Percentiles rank a stretch among this genome's conserved stretches.
These are phyloP conservation scores for Toxotes chatareus DNA, from an alignment of 2,113 vertebrate genomes.

Conservation along the genomic window DNA sequence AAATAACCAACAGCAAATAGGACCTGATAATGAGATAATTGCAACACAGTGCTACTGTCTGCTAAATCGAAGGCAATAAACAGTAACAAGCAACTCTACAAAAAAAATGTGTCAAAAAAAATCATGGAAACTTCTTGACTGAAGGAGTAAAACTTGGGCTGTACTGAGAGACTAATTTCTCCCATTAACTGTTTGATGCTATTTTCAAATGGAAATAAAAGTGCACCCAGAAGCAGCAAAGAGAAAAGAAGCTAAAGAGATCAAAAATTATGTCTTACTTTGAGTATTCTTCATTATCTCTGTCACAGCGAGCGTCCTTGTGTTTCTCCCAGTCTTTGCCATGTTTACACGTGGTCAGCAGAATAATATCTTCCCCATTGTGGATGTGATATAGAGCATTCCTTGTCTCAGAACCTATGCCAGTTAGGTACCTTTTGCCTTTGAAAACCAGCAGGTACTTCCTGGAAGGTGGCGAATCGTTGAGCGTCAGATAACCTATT, in stretches of 20 bases:
- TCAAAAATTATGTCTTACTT: slow-evolving; percentile 79
- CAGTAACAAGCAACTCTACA: neutral
- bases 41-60: slow-evolving; percentile 7
- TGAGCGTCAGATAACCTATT: slow-evolving; percentile 75
- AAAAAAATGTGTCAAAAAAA: neutral
- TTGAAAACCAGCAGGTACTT: slow-evolving; percentile 88
- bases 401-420: slow-evolving; percentile 87
- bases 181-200: neutral
- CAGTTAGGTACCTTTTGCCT: slow-evolving; percentile 87
- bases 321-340: slow-evolving; percentile 89
- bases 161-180: neutral
- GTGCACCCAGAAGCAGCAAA: neutral
- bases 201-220: neutral
- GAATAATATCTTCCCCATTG: slow-evolving; percentile 85
- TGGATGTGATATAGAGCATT: slow-evolving; percentile 88
- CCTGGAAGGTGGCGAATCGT: slow-evolving; percentile 79
- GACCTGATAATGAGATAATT: slow-evolving; percentile 33
- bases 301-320: slow-evolving; percentile 84
- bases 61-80: neutral
- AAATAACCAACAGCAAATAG: slow-evolving; percentile 35
- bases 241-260: slow-evolving; percentile 2
- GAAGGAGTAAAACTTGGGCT: neutral
- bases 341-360: slow-evolving; percentile 88
- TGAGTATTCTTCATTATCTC: slow-evolving; percentile 86
- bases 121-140: neutral